Conservation (phyloP, 1,140 invertebrate genomes). For the Orchestia grillus region DNA sequence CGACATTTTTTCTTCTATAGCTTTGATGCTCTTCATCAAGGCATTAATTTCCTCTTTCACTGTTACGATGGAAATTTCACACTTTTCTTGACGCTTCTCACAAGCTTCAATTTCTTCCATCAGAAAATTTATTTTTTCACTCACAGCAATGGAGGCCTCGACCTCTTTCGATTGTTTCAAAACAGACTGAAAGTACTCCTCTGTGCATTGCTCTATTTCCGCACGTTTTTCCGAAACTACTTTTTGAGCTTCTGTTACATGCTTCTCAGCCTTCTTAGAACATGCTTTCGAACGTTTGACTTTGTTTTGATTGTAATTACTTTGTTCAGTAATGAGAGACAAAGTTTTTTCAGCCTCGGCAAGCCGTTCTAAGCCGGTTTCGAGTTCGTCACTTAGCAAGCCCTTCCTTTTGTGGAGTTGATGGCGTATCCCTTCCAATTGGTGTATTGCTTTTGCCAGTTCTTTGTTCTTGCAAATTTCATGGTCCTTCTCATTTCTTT, state of each 20-base stretch:
- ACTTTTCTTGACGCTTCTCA: neutral
- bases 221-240: neutral
- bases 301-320: neutral
- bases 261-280: neutral
- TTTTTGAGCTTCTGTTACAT: neutral
- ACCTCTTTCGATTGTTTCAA: neutral
- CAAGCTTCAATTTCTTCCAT: neutral
- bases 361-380: neutral
- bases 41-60: neutral
- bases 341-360: neutral
- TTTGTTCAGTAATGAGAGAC: neutral
- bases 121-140: neutral
- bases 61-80: neutral
- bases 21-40: neutral
- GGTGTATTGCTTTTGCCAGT: neutral
- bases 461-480: neutral
- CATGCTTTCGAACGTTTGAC: neutral
- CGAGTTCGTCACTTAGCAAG: neutral
- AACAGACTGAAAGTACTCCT: neutral
- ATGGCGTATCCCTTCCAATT: neutral
- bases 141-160: neutral
- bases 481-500: neutral
- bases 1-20: neutral
- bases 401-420: neutral
- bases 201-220: neutral